Evolutionary conservation across 2,888 invertebrate species (phyloP).

Genomic region (Epinotia brunnichana): DNA sequence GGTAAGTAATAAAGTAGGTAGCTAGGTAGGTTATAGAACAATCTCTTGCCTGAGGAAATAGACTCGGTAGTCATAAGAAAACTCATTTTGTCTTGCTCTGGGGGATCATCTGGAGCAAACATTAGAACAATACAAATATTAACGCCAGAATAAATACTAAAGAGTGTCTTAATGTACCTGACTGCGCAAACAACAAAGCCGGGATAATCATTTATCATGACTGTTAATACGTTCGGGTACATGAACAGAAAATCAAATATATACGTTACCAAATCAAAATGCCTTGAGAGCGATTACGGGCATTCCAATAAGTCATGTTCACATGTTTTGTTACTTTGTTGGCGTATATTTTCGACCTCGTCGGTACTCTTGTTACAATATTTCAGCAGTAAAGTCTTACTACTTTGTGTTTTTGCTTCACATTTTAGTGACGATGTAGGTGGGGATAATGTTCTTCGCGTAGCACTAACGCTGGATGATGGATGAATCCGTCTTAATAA

Average conservation of each 20-base stretch:
- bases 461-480: slow-evolving; percentile 18
- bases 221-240: not conserved
- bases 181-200: slow-evolving; percentile 11
- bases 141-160: slow-evolving; percentile 14
- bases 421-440: slow-evolving; percentile 11
- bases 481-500: slow-evolving; percentile 18
- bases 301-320: not conserved
- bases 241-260: not conserved
- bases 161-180: slow-evolving; percentile 4
- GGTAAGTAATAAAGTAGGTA: too few relatives aligned
- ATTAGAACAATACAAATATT: slow-evolving; percentile 25
- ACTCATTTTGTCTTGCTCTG: slow-evolving; percentile 17
- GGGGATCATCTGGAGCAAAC: slow-evolving; percentile 27
- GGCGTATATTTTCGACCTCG: not conserved
- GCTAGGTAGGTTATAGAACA: too few relatives aligned
- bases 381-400: not conserved
- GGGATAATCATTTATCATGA: slow-evolving; percentile 10
- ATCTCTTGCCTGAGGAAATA: slow-evolving; percentile 2
- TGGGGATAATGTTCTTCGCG: slow-evolving; percentile 10
- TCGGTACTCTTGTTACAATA: not conserved
- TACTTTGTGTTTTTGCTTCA: slow-evolving; percentile 2
- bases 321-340: not conserved
- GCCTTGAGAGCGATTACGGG: not conserved
- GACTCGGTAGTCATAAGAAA: slow-evolving; percentile 3
- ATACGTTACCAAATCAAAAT: not conserved